Percentiles rank a stretch among this genome's conserved stretches.
Evolutionary conservation across 2,888 invertebrate species (phyloP).

Genomic region (Lomographa bimaculata): DNA sequence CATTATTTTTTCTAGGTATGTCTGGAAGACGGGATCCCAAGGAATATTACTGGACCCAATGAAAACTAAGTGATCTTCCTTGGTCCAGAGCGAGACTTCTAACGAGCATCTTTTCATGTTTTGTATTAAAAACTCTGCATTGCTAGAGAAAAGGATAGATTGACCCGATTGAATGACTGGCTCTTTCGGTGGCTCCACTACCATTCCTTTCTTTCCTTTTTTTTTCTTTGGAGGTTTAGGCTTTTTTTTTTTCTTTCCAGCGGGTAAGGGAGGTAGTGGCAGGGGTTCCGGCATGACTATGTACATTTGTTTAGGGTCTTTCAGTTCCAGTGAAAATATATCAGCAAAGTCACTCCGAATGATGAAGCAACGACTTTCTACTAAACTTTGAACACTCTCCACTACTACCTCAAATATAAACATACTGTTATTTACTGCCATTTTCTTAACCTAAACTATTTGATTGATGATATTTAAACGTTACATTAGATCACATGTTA

Average conservation of each 20-base stretch:
- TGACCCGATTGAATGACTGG: constrained; percentile 72
- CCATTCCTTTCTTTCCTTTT: constrained; percentile 59
- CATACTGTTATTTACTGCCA: constrained; percentile 70
- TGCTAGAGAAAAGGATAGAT: constrained; percentile 69
- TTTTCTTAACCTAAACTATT: too few species aligned
- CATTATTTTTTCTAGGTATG: constrained; percentile 55
- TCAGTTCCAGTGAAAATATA: constrained; percentile 71
- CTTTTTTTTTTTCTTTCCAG: constrained; percentile 58
- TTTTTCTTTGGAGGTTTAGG: constrained; percentile 51
- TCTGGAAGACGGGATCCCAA: constrained; percentile 64
- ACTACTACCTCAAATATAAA: constrained; percentile 75
- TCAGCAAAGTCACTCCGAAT: constrained; percentile 72
- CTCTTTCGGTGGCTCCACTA: constrained; percentile 59
- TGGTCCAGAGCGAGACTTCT: constrained; percentile 70
- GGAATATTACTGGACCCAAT: constrained; percentile 62
- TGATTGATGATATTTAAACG: too few species aligned
- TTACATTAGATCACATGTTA: too few species aligned
- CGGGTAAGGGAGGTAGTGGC: constrained; percentile 66
- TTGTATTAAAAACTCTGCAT: constrained; percentile 64
- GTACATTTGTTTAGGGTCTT: constrained; percentile 74
- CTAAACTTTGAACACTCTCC: constrained; percentile 59
- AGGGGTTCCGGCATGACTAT: constrained; percentile 73
- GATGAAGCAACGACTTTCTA: constrained; percentile 57
- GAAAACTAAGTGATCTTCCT: constrained; percentile 61
- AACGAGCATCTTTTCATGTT: constrained; percentile 65